Conservation (phyloP, 1,140 invertebrate species). For the Caerostris darwini region DNA sequence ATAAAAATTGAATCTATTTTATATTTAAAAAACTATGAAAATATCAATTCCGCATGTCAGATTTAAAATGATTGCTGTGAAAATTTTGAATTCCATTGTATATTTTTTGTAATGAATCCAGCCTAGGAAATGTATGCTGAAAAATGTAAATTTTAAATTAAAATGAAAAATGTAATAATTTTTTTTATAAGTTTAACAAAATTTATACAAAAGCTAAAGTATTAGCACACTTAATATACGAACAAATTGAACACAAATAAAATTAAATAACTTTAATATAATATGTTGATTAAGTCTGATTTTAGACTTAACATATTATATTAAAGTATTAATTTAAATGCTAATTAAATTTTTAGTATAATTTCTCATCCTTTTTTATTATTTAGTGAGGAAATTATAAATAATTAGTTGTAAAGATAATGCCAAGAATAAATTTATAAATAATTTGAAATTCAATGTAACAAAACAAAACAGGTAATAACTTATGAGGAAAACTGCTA, state of each 20-base stretch:
- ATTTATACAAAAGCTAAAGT: background rate
- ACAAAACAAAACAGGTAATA: too few relatives aligned
- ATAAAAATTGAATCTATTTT: background rate
- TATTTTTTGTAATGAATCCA: conserved; percentile 67
- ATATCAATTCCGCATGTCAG: background rate
- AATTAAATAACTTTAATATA: background rate
- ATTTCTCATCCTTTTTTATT: too few relatives aligned
- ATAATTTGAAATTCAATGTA: too few relatives aligned
- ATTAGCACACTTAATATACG: background rate
- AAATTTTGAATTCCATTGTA: conserved; percentile 66
- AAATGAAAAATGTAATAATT: background rate
- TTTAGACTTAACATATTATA: background rate
- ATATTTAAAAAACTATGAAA: background rate
- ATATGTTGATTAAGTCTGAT: background rate
- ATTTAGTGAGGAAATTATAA: too few relatives aligned
- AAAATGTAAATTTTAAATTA: conserved; percentile 1
- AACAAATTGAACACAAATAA: background rate
- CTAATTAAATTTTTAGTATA: too few relatives aligned
- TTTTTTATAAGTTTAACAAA: background rate
- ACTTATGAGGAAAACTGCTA: too few relatives aligned
- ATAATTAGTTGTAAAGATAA: too few relatives aligned
- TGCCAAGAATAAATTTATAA: too few relatives aligned
- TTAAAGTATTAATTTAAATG: background rate
- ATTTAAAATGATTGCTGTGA: background rate
- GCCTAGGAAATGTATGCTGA: conserved; percentile 72